Conservation (phyloP, 2,113 vertebrate species). For the Melanerpes aurifrons region DNA sequence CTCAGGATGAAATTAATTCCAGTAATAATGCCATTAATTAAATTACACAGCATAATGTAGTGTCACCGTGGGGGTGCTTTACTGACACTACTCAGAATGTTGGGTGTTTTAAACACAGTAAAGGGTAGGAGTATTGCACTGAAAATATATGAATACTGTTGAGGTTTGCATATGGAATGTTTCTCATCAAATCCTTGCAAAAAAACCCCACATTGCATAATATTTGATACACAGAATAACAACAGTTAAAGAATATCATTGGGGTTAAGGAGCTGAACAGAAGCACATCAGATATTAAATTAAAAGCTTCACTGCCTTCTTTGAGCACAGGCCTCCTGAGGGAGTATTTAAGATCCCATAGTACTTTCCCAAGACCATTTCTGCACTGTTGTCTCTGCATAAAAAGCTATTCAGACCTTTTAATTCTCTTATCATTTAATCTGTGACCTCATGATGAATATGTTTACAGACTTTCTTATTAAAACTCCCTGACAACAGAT, state of each 20-base stretch:
- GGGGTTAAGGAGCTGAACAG: not conserved
- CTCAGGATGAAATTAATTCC: slow-evolving; percentile 18
- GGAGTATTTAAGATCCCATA: not conserved
- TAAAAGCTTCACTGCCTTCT: not conserved
- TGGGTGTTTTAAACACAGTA: not conserved
- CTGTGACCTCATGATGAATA: not conserved
- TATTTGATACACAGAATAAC: not conserved
- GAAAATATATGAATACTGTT: not conserved
- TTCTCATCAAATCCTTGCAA: not conserved
- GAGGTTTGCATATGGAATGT: not conserved
- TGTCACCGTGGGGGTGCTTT: not conserved
- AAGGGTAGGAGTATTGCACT: not conserved
- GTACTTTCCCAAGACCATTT: not conserved
- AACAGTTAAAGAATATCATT: not conserved
- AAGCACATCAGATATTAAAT: not conserved
- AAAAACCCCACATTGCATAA: not conserved
- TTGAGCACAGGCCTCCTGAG: not conserved
- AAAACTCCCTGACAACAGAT: not conserved
- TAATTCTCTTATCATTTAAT: not conserved
- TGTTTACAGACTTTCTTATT: not conserved
- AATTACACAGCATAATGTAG: not conserved
- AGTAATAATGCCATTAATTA: slow-evolving; percentile 1
- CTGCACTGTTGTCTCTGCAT: not conserved
- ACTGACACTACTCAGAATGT: not conserved
- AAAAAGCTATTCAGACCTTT: not conserved